These are phyloP conservation scores for Rhadinocentrus ornatus DNA, from an alignment of 2,797 vertebrate species.

Conservation along the genomic window DNA sequence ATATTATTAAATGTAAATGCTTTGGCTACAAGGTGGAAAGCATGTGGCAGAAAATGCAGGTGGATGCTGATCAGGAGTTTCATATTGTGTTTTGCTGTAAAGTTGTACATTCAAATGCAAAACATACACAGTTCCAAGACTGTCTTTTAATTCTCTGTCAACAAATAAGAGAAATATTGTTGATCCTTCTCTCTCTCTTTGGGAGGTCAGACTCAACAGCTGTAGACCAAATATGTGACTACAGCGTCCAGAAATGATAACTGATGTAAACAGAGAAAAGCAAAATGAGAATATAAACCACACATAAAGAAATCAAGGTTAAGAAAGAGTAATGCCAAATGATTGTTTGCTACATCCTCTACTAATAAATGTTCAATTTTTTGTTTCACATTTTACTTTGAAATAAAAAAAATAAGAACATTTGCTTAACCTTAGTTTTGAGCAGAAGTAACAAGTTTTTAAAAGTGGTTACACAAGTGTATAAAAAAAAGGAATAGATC, in stretches of 20 bases:
- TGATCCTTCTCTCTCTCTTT: background rate
- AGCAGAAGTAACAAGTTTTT: background rate
- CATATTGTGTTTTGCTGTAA: conserved; percentile 7
- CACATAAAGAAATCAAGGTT: background rate
- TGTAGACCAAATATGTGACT: background rate
- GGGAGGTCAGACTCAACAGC: conserved; percentile 21
- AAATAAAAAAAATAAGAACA: too few species aligned
- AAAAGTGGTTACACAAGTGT: background rate
- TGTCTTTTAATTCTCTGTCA: conserved; percentile 18
- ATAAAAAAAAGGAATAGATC: background rate
- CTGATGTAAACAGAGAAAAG: background rate
- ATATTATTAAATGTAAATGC: conserved; percentile 42
- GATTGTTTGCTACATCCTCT: background rate
- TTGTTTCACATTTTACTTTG: too few species aligned
- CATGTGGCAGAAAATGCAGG: background rate
- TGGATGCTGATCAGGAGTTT: background rate
- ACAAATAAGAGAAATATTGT: conserved; percentile 16
- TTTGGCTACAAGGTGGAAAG: conserved; percentile 3
- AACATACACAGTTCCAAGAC: background rate
- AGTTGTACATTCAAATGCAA: conserved; percentile 7
- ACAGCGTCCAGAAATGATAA: background rate
- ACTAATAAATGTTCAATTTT: too few species aligned
- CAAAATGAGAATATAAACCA: background rate
- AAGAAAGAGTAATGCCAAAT: background rate
- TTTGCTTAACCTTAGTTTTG: background rate